Evolutionary conservation across 2,797 vertebrate species (phyloP), one percentile per base, ranked within the genome.

Genomic region (Euphonia xanthogaster): DNA sequence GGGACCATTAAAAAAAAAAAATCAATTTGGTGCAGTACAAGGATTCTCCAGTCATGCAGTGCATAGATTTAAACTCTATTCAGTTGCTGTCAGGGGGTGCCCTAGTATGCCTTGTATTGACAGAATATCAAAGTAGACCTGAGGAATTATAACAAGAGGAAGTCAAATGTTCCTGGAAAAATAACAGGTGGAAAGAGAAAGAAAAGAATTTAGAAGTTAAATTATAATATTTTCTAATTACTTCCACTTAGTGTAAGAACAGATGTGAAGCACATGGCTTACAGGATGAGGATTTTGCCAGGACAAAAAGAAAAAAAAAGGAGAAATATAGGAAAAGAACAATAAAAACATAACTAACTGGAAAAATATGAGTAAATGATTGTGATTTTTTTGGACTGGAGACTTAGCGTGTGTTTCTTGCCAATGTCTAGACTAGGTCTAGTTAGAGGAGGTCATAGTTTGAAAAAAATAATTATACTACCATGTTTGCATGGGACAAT

Each of bases 221-320:
- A 39, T 28, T 61, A 44, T 47, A 62, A 31, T 86, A 71, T 90
- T 89, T 31, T 67, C 4, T 79, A 70, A 55, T 54, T 0, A 42
- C 68, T 88, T 90, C 25, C 28, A 54, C 14, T 68, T 9, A 15
- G 3, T 73, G 14, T 76, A 79, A 86, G 19, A 93, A 77, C 37
- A 94, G 37, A 86, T 93, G 91, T 79, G 57, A 92, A 88, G 9
- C 40, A 94, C 35, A 55, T 83, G 91, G 21, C 14, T 80, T 82
- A 67, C 63, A 87, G 21, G 10, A 58, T 20, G 4, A 66, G 4
- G 21, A 71, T 55, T 89, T 88, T 90, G 20, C 42, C 21, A 24
- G 47, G 16, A 14, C 1, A 3, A 3, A 20, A 18, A 25, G n/a
- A 66, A 33, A 6, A 17, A 6, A 40, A 18, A 7, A 33, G 12